Evolutionary conservation across 2,113 vertebrate genomes (phyloP).

Genomic region (Motacilla alba): DNA sequence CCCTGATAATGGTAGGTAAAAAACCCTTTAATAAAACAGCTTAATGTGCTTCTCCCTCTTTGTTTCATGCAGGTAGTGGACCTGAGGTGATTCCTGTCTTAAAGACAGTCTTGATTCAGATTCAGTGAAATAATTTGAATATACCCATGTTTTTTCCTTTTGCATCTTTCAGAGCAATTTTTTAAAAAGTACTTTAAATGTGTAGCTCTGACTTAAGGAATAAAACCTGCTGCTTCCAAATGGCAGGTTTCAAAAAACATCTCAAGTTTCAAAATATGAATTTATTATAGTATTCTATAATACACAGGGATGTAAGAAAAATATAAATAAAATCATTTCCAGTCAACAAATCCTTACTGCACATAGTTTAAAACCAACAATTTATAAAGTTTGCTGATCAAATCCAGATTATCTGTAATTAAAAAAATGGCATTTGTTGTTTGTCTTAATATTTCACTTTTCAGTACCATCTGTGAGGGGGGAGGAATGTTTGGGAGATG

Average conservation of each 20-base stretch:
- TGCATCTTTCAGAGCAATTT: not conserved
- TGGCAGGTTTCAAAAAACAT: not conserved
- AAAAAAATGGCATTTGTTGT: not conserved
- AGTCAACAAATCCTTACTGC: not conserved
- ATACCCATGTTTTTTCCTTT: not conserved
- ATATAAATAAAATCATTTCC: not conserved
- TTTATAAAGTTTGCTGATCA: not conserved
- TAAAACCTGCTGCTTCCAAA: not conserved
- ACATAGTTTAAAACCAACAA: not conserved
- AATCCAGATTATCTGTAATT: not conserved
- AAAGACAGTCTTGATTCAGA: not conserved
- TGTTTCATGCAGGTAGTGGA: not conserved
- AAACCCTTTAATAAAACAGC: not conserved
- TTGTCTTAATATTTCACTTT: not conserved
- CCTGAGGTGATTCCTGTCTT: not conserved
- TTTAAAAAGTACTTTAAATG: not conserved
- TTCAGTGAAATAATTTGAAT: not conserved
- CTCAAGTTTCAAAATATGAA: not conserved
- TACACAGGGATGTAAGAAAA: not conserved
- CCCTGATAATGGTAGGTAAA: conserved; percentile 86
- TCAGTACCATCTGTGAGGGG: not conserved
- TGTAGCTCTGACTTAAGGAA: not conserved
- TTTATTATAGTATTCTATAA: not conserved
- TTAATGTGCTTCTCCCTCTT: not conserved
- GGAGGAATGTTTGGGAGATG: not conserved